These are phyloP conservation scores for Diarsia brunnea DNA, from an alignment of 2,888 invertebrate genomes.

Conservation along the genomic window DNA sequence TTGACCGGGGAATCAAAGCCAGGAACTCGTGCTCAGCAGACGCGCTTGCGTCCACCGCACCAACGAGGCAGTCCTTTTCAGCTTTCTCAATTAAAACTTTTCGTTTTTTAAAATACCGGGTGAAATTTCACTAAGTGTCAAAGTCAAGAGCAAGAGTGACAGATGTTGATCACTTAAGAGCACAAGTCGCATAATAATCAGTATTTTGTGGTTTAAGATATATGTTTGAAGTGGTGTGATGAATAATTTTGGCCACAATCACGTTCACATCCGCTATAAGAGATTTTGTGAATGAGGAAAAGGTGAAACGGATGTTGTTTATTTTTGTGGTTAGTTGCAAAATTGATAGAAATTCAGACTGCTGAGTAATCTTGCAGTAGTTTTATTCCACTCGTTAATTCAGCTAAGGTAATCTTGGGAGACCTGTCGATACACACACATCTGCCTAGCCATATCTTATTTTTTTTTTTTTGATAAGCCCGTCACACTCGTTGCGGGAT, in stretches of 20 bases:
- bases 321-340: background rate
- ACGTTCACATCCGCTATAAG: slow-evolving; percentile 4
- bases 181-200: slow-evolving; percentile 46
- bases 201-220: background rate
- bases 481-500: no score
- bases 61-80: background rate
- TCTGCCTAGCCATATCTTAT: background rate
- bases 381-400: background rate
- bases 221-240: slow-evolving; percentile 11
- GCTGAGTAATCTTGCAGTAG: background rate
- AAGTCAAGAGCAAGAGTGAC: slow-evolving; percentile 19
- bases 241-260: slow-evolving; percentile 38
- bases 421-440: background rate
- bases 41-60: no score
- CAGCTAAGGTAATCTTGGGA: background rate
- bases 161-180: slow-evolving; percentile 37
- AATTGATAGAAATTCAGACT: background rate
- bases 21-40: no score
- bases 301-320: background rate
- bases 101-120: slow-evolving; percentile 44
- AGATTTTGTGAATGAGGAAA: slow-evolving; percentile 13
- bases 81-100: slow-evolving; percentile 38
- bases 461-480: no score
- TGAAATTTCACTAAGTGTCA: slow-evolving; percentile 50
- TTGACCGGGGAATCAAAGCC: no score